A percentile compares a stretch with the other conserved stretches of the same genome.
These are phyloP conservation scores for Salvelinus sp. DNA, from an alignment of 2,113 vertebrate species.

Conservation along the genomic window DNA sequence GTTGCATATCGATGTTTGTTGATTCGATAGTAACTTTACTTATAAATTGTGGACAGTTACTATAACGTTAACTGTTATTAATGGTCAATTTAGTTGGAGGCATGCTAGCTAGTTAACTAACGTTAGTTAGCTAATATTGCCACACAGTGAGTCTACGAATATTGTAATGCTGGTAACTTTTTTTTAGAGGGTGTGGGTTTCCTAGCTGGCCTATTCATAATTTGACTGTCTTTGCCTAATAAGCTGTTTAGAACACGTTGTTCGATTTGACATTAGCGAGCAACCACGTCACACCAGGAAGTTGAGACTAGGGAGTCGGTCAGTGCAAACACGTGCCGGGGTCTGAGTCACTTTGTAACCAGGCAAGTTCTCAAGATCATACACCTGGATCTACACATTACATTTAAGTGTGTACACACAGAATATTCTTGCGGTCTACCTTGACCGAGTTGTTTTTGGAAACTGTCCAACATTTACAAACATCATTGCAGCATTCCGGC, in stretches of 20 bases:
- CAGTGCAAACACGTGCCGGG: conserved; percentile 40
- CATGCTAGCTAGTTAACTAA: no score
- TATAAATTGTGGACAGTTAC: no score
- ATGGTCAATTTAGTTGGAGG: no score
- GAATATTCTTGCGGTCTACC: neutral
- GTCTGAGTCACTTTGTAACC: conserved; percentile 11
- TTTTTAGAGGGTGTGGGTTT: no score
- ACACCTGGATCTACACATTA: neutral
- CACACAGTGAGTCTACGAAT: no score
- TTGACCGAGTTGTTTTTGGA: neutral
- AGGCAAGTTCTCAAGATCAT: conserved; percentile 1
- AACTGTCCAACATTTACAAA: neutral
- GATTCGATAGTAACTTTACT: no score
- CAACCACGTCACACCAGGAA: conserved; percentile 41
- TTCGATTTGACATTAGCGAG: conserved; percentile 20
- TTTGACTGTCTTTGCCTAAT: neutral
- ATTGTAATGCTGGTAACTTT: no score
- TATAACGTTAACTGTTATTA: no score
- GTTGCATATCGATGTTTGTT: no score
- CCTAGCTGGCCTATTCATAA: no score
- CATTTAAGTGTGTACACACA: neutral
- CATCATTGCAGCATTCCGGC: neutral
- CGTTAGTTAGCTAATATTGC: no score
- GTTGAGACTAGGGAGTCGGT: conserved; percentile 34
- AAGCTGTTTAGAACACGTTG: neutral